Conservation (phyloP, 2,888 invertebrate genomes). For the Nemurella pictetii region DNA sequence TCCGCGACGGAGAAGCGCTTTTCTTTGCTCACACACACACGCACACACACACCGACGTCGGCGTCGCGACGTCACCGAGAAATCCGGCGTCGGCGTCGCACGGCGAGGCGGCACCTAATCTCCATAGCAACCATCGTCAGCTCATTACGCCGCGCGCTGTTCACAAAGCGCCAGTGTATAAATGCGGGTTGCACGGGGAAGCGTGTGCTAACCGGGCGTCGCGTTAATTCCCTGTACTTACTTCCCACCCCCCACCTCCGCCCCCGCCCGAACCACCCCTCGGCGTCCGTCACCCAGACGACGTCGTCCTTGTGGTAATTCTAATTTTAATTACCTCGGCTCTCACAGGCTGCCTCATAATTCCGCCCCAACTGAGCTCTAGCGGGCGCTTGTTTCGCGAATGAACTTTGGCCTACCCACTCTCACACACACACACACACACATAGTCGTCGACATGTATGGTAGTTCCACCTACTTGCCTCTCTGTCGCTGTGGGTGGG, state of each 20-base stretch:
- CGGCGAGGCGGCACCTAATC: background rate
- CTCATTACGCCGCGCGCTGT: background rate
- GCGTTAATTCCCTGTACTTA: background rate
- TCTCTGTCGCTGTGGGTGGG: background rate
- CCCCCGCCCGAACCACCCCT: background rate
- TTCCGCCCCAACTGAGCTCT: background rate
- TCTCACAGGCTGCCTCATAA: background rate
- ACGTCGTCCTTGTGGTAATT: conserved; percentile 40
- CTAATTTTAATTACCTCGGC: conserved; percentile 40
- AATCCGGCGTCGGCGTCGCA: background rate
- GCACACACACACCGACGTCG: too few relatives aligned
- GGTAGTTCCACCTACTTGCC: too few relatives aligned
- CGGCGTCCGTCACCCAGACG: background rate
- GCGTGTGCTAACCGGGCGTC: background rate
- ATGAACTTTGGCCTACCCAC: background rate
- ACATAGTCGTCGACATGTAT: background rate
- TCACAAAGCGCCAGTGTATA: too few relatives aligned
- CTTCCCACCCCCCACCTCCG: background rate
- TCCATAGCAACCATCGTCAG: too few relatives aligned
- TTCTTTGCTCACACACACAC: too few relatives aligned
- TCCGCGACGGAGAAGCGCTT: too few relatives aligned
- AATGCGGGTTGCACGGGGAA: too few relatives aligned
- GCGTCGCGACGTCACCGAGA: too few relatives aligned
- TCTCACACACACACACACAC: too few relatives aligned
- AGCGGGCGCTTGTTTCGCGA: background rate